Conservation (phyloP, 2,113 vertebrate species). For the Falco punctatus region DNA sequence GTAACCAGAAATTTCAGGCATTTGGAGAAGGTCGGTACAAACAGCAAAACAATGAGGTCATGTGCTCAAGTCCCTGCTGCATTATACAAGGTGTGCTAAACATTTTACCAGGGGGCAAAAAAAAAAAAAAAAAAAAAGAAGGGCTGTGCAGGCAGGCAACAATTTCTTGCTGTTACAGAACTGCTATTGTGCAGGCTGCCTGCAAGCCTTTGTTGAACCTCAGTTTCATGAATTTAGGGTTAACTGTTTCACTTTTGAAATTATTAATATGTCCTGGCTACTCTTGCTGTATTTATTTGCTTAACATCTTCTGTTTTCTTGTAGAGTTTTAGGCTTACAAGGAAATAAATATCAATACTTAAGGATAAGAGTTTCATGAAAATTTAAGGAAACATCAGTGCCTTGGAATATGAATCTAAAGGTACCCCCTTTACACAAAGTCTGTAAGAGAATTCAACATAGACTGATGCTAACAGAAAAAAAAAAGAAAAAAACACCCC, state of each 20-base stretch:
- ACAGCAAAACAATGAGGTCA: background rate
- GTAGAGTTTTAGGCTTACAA: background rate
- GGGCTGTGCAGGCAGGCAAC: background rate
- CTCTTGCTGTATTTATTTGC: background rate
- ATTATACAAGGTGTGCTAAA: background rate
- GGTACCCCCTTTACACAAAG: background rate
- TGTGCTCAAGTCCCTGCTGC: background rate
- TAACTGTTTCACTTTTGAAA: conserved; percentile 15
- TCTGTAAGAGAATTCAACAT: background rate
- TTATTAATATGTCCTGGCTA: background rate
- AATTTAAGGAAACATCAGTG: background rate
- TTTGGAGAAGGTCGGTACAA: background rate
- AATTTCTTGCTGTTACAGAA: background rate
- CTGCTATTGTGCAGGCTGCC: background rate
- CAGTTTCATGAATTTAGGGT: background rate
- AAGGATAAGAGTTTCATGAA: background rate
- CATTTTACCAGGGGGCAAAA: background rate
- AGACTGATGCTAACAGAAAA: background rate
- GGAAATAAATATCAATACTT: background rate
- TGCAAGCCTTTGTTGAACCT: background rate
- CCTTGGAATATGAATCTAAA: background rate
- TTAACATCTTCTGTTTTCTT: background rate
- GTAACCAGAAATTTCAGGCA: conserved; percentile 37
- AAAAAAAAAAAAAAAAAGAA: background rate
- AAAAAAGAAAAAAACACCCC: too few relatives aligned